Evolutionary conservation across 2,113 vertebrate species (phyloP), one percentile per base, ranked within the genome.

Genomic region (Varanus salvator): DNA sequence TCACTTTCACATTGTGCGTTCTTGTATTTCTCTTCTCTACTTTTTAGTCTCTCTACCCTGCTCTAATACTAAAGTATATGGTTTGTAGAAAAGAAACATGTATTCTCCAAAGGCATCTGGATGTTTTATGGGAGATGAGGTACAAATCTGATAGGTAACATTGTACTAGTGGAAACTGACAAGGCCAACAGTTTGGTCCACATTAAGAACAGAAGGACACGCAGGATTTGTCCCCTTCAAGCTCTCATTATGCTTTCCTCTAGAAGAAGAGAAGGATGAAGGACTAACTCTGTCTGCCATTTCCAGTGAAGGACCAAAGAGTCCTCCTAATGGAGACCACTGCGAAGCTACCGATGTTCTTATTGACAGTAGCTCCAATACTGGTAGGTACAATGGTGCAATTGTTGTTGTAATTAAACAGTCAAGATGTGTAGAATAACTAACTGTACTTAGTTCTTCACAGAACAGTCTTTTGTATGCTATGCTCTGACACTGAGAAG

Each of bases 191-290:
- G 6, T 80, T 7, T 19, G 15, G 50, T 31, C 50, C 25, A 72
- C 8, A 54, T 78, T 71, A 85, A 25, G 64, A 6, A 81, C 50
- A 68, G 72, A 60, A 80, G 0, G 19, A 27, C 0, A 1, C 0
- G 2, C 7, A 27, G 25, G 0, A 44, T 5, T 9, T 76, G 80
- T 23, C 74, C 60, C 44, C 80, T 81, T 81, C 72, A 12, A 8
- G 27, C 3, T 86, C 66, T 0, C 23, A 1, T 54, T 83, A 52
- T 90, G 85, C 80, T 4, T 84, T 90, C 91, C 89, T 89, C 69
- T 94, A 96, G 96, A 96, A 87, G 96, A 96, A 60, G 96, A 96
- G 87, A 96, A 96, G 86, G 95, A 96, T 34, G 96, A 96, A 0
- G 94, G 93, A 6, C 34, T 96, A 9, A 91, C 93, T 0, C 94